A percentile compares a stretch with the other conserved stretches of the same genome.
These are phyloP conservation scores for Epinephelus fuscoguttatus DNA, from an alignment of 2,113 vertebrate genomes.

Conservation along the genomic window DNA sequence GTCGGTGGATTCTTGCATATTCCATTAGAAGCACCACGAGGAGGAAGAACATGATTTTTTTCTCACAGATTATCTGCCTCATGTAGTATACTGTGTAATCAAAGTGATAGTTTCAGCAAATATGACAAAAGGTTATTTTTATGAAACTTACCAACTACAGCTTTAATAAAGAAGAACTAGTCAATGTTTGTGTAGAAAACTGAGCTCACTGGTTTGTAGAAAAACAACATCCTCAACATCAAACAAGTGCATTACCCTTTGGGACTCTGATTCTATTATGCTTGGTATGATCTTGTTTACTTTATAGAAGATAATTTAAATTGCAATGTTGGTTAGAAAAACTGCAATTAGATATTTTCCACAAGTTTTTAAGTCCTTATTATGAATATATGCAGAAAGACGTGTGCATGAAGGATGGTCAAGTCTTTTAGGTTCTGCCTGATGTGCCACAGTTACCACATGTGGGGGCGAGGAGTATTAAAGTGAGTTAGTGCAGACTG, in stretches of 20 bases:
- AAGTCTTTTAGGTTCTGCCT: conserved; percentile 18
- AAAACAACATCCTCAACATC: neutral
- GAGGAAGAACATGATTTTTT: too few relatives aligned
- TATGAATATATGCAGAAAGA: neutral
- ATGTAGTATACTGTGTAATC: too few relatives aligned
- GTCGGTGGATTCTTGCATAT: too few relatives aligned
- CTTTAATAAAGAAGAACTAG: too few relatives aligned
- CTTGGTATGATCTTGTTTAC: neutral
- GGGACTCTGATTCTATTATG: neutral
- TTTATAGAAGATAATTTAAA: neutral
- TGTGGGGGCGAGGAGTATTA: conserved; percentile 1
- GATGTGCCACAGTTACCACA: neutral
- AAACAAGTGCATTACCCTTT: neutral
- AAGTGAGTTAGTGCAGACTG: conserved; percentile 23
- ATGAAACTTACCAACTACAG: too few relatives aligned
- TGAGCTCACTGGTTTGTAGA: neutral
- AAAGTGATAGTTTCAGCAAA: too few relatives aligned
- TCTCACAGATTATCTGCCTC: too few relatives aligned
- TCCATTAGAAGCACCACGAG: too few relatives aligned
- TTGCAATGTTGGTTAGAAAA: neutral
- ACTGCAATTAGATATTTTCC: neutral
- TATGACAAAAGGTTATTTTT: too few relatives aligned
- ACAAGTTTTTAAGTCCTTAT: neutral
- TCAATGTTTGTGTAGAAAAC: too few relatives aligned
- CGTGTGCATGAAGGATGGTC: neutral